Percentiles rank a stretch among this genome's conserved stretches.
Evolutionary conservation across 2,113 vertebrate species (phyloP).

Genomic region (Microtus pennsylvanicus): DNA sequence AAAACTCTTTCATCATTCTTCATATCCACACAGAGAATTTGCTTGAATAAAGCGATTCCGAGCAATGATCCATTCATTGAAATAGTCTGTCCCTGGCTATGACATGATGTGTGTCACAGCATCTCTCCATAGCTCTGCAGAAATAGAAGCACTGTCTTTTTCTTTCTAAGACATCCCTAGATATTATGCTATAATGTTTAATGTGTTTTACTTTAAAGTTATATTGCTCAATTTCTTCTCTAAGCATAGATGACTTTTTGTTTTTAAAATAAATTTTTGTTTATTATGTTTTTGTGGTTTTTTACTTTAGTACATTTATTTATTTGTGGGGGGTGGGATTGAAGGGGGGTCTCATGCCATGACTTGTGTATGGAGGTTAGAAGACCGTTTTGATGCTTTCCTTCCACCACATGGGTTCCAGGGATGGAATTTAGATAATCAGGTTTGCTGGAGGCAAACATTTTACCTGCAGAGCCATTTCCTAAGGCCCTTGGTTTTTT

Average conservation of each 20-base stretch:
- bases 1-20: slow-evolving; percentile 41
- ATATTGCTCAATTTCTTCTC: slow-evolving; percentile 36
- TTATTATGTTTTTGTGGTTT: not conserved
- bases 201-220: slow-evolving; percentile 30
- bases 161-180: slow-evolving; percentile 54
- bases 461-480: not conserved
- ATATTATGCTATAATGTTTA: not conserved
- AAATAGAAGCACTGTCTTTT: slow-evolving; percentile 42
- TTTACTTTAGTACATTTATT: not conserved
- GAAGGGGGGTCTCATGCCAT: not conserved
- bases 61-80: slow-evolving; percentile 47
- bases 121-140: not conserved
- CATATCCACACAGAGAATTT: slow-evolving; percentile 33
- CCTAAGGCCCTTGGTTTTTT: not conserved
- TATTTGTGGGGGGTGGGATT: not conserved
- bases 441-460: not conserved
- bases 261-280: not conserved
- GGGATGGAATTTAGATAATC: not conserved
- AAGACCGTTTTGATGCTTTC: not conserved
- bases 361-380: not conserved
- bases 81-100: slow-evolving; percentile 28
- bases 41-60: slow-evolving; percentile 38
- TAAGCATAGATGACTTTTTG: not conserved
- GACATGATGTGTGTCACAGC: not conserved
- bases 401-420: not conserved